Evolutionary conservation across 2,797 vertebrate genomes (phyloP), one percentile per base, ranked within the genome.

Genomic region (Xerus rutilus): DNA sequence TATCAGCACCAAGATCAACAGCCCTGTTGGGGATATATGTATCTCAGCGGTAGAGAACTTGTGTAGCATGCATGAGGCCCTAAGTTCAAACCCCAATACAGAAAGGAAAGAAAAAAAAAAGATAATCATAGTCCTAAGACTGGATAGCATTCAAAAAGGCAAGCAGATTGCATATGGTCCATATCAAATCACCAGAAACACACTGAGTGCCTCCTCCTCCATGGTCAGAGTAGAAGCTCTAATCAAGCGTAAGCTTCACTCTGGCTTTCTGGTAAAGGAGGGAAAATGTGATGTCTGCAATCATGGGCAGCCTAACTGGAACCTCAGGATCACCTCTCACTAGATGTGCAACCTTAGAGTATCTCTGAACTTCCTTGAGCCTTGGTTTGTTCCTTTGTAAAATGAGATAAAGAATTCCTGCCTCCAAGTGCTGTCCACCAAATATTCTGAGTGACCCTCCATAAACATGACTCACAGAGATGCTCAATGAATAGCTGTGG

Each of bases 101-200:
- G 15, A n/a, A 18, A n/a, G 1, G 32, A 67, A 32, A 67, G 12
- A 25, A 59, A 59, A 59, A 59, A 57, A 57, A 25, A 25, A 11
- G 1, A 62, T 25, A 25, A 77, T 70, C 91, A 59, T 32, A 88
- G 18, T 43, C 62, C 57, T 39, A 62, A 84, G 43, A 3, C 47
- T 62, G 21, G 65, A 77, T 43, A 49, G 62, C 52, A 91, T 59
- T 83, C 54, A 82, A 25, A 90, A 96, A 94, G 54, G 25, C 64
- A 89, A 73, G 21, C 49, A 72, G 49, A 87, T 18, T 79, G n/a
- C 59, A 79, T 14, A 3, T 45, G 62, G 59, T 45, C 78, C 86
- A 86, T 39, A 39, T 43, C 25, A 70, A 81, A 54, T 59, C 52
- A 52, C 54, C 77, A 96, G 89, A 54, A 94, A 62, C 17, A 69